Conservation (phyloP, 2,113 vertebrate genomes). For the Perccottus glenii region DNA sequence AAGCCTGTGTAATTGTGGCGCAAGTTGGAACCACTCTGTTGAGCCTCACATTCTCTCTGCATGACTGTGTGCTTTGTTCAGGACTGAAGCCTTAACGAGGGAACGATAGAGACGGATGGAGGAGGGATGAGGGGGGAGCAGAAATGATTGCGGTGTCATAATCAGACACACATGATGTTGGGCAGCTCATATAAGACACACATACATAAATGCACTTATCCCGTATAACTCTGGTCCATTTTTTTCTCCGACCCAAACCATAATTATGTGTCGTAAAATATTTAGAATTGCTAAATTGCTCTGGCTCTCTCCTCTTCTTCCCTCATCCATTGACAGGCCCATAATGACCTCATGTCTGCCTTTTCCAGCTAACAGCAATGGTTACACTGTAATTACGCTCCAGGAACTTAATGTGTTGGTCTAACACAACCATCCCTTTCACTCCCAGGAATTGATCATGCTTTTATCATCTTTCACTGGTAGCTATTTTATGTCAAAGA, state of each 20-base stretch:
- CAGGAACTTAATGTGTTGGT: slow-evolving; percentile 72
- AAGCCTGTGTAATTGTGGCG: slow-evolving; percentile 67
- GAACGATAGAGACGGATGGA: slow-evolving; percentile 58
- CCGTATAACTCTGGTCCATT: slow-evolving; percentile 50
- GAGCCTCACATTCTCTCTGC: slow-evolving; percentile 66
- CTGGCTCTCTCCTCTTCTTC: slow-evolving; percentile 65
- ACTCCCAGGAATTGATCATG: slow-evolving; percentile 56
- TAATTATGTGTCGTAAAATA: slow-evolving; percentile 77
- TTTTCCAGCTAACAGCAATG: slow-evolving; percentile 64
- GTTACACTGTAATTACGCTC: slow-evolving; percentile 73
- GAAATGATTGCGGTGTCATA: slow-evolving; percentile 71
- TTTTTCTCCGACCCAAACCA: slow-evolving; percentile 57
- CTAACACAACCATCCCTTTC: slow-evolving; percentile 62
- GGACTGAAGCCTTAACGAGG: slow-evolving; percentile 52
- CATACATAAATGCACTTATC: slow-evolving; percentile 35
- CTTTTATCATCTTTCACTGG: slow-evolving; percentile 58
- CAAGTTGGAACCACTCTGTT: slow-evolving; percentile 46
- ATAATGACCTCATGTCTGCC: slow-evolving; percentile 77
- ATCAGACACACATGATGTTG: slow-evolving; percentile 71
- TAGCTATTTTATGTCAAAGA: slow-evolving; percentile 12
- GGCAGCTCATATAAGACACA: slow-evolving; percentile 37
- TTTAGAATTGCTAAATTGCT: slow-evolving; percentile 75
- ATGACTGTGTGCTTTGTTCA: slow-evolving; percentile 73
- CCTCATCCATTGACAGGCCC: slow-evolving; percentile 63
- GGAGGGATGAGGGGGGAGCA: slow-evolving; percentile 46